Percentiles rank a stretch among this genome's conserved stretches.
These are phyloP conservation scores for Clarias batrachus DNA, from an alignment of 2,113 vertebrate species.

Conservation along the genomic window DNA sequence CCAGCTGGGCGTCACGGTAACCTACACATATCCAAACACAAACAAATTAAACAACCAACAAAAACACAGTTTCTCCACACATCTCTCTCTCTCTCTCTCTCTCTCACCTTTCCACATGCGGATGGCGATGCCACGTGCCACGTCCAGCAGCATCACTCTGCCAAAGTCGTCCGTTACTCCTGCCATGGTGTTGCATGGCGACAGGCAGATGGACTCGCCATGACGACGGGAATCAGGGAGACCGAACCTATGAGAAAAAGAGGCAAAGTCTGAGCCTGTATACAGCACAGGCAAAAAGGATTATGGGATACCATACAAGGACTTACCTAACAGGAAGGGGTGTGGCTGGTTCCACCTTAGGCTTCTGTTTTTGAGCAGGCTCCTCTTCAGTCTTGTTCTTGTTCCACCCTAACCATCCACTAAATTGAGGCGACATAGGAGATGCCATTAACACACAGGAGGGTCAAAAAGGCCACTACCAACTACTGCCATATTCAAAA, in stretches of 20 bases:
- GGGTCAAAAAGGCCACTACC: background rate
- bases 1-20: constrained; percentile 91
- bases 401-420: constrained; percentile 96
- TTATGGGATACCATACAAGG: background rate
- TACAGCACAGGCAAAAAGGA: background rate
- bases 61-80: background rate
- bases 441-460: background rate
- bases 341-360: constrained; percentile 92
- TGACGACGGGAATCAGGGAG: constrained; percentile 94
- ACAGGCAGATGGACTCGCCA: constrained; percentile 91
- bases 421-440: constrained; percentile 56
- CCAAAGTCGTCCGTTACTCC: constrained; percentile 98
- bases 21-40: constrained; percentile 68
- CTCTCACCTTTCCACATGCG: constrained; percentile 97
- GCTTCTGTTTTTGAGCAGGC: constrained; percentile 84
- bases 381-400: constrained; percentile 88
- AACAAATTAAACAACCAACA: background rate
- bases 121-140: constrained; percentile 84
- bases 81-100: background rate
- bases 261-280: background rate
- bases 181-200: constrained; percentile 91
- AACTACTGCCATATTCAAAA: background rate
- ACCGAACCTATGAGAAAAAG: constrained; percentile 78
- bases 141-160: constrained; percentile 87
- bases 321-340: constrained; percentile 84